phyloP scores from a whole-genome alignment of 2,797 vertebrate genomes.

The Girardinus metallicus region DNA sequence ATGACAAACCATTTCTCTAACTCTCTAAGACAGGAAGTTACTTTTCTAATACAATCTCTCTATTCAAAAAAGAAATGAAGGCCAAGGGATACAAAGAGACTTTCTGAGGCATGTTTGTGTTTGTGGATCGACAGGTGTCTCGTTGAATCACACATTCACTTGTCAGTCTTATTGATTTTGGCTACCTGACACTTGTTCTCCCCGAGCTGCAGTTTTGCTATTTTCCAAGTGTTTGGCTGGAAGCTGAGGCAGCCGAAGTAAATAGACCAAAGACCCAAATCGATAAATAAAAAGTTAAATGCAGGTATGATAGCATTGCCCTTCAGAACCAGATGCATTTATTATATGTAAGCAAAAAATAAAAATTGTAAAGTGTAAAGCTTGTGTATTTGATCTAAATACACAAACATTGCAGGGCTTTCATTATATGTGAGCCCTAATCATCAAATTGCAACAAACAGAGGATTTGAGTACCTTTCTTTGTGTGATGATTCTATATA shows the following conservation, averaged over 20 bases:
- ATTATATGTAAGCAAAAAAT: too few species aligned
- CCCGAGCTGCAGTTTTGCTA: constrained; percentile 17
- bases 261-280: constrained; percentile 17
- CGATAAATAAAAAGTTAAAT: constrained; percentile 19
- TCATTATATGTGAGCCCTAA: too few species aligned
- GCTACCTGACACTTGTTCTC: constrained; percentile 22
- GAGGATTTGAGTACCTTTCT: too few species aligned
- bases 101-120: constrained; percentile 7
- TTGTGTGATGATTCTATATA: too few species aligned
- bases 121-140: constrained; percentile 26
- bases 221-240: constrained; percentile 13
- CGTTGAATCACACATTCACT: constrained; percentile 18
- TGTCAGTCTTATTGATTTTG: constrained; percentile 30
- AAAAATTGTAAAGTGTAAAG: not conserved
- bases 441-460: too few species aligned
- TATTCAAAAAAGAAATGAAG: not conserved
- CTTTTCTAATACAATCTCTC: not conserved
- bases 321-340: constrained; percentile 9
- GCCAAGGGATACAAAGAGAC: not conserved
- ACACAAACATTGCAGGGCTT: not conserved
- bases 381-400: not conserved
- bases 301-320: constrained; percentile 6
- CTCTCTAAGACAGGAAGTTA: not conserved
- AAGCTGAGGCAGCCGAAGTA: constrained; percentile 16
- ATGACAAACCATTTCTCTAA: not conserved